These are phyloP conservation scores for Anthophora plumipes DNA, from an alignment of 2,888 invertebrate species.

Conservation along the genomic window DNA sequence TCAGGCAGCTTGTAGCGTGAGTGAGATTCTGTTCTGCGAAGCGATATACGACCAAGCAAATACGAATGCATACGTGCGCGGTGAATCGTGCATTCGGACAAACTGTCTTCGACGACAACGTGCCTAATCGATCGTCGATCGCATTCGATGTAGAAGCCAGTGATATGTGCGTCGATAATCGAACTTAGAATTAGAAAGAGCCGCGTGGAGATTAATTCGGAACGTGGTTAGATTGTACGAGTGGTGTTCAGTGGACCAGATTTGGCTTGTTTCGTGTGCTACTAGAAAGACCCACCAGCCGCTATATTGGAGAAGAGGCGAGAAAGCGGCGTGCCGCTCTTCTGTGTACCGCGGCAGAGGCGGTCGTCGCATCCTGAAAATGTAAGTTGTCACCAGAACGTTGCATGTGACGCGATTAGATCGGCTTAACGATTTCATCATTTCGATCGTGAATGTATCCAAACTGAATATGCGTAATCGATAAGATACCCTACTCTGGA, in stretches of 20 bases:
- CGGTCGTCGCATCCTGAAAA: constrained; percentile 87
- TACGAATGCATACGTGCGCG: background rate
- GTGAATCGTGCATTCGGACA: constrained; percentile 26
- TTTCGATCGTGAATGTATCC: no score
- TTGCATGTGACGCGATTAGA: background rate
- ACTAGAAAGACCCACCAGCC: constrained; percentile 73
- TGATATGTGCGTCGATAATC: constrained; percentile 30
- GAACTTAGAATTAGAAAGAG: background rate
- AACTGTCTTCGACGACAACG: constrained; percentile 13
- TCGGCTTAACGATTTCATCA: no score
- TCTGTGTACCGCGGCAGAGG: constrained; percentile 87
- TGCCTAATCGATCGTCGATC: constrained; percentile 5
- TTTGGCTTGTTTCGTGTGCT: constrained; percentile 40
- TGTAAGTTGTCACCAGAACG: constrained; percentile 85
- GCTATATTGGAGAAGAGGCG: constrained; percentile 84
- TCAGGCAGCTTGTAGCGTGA: background rate
- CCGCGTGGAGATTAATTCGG: constrained; percentile 1
- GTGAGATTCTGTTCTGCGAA: background rate
- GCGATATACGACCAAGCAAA: no score
- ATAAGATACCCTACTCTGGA: background rate
- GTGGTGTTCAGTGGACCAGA: constrained; percentile 10
- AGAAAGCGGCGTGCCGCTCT: constrained; percentile 86
- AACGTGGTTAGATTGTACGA: constrained; percentile 16
- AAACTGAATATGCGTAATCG: background rate
- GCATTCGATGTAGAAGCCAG: constrained; percentile 8